Conservation (phyloP, 2,888 invertebrate genomes). For the Tromatobia lineatoria region DNA sequence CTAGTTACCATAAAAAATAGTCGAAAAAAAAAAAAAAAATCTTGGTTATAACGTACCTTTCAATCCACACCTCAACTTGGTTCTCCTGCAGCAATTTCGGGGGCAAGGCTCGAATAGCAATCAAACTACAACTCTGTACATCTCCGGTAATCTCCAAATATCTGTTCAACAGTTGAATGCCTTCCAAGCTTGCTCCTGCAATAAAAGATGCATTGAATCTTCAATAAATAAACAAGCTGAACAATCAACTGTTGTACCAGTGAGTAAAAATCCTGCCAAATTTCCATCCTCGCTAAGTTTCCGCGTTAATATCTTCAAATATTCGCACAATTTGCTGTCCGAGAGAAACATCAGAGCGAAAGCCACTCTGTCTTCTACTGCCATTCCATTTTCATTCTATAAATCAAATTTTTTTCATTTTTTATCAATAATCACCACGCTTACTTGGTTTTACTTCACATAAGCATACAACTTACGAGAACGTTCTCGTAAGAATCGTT, state of each 20-base stretch:
- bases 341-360: constrained; percentile 95
- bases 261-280: constrained; percentile 93
- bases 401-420: constrained; percentile 70
- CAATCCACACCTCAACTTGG: constrained; percentile 90
- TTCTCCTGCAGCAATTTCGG: constrained; percentile 89
- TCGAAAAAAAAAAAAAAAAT: constrained; percentile 21
- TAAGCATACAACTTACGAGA: constrained; percentile 87
- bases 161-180: constrained; percentile 93
- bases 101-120: constrained; percentile 92
- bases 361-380: constrained; percentile 95
- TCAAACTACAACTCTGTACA: constrained; percentile 95
- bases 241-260: constrained; percentile 87
- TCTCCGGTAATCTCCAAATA: constrained; percentile 96
- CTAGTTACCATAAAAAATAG: background rate
- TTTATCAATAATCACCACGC: constrained; percentile 7
- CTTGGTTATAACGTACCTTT: constrained; percentile 85
- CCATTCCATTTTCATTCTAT: constrained; percentile 93
- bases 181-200: constrained; percentile 90
- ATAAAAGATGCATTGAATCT: constrained; percentile 16
- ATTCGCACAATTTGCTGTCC: constrained; percentile 92
- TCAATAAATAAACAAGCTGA: background rate
- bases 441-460: background rate
- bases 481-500: constrained; percentile 92
- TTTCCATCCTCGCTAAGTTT: constrained; percentile 92
- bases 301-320: constrained; percentile 90